Base-by-base conservation (phyloP, 2,113 vertebrate species). In the Phocoena sinus region DNA sequence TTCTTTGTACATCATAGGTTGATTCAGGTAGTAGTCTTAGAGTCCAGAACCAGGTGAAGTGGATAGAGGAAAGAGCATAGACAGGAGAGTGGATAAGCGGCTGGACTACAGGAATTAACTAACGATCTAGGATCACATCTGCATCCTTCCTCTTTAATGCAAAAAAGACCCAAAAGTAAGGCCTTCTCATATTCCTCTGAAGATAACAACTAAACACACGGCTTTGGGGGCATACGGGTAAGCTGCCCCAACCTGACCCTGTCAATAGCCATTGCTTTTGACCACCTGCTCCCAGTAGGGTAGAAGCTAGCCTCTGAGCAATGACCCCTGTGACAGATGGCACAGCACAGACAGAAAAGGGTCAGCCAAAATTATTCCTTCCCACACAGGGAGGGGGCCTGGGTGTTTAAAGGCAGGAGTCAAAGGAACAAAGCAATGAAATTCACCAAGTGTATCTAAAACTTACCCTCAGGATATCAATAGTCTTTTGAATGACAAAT, bases 321-420 rank as follows among this genome's bases (percentile, higher is more conserved):
- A 71, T 97, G 97, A 97, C 96, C 98, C 96, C 87, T 97, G 79
- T 84, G 97, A 98, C 98, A 98, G 98, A 98, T 97, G 97, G 97
- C 94, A 90, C 26, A 50, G 88, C 85, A 85, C 82, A 95, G 83
- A 97, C 63, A 94, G 83, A 97, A 96, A 95, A 97, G 86, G 96
- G 96, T 74, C 89, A 95, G 97, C 96, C 98, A 97, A 95, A 96
- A 95, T 96, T 91, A 96, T 3, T 73, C 63, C 91, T 97, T 94
- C 53, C 92, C 95, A 81, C 93, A 70, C 44, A 92, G 90, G 89
- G 68, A 94, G 80, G 79, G 86, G 82, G 93, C 74, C 67, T 47
- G 82, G 44, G 93, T 95, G 58, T 96, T 96, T 94, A 74, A 93
- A 96, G 62, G 65, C 73, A 84, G 63, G 53, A 97, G 84, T 96